A percentile compares a stretch with the other conserved stretches of the same genome.
phyloP scores from a whole-genome alignment of 2,113 vertebrate genomes.

The Bostrychus sinensis region DNA sequence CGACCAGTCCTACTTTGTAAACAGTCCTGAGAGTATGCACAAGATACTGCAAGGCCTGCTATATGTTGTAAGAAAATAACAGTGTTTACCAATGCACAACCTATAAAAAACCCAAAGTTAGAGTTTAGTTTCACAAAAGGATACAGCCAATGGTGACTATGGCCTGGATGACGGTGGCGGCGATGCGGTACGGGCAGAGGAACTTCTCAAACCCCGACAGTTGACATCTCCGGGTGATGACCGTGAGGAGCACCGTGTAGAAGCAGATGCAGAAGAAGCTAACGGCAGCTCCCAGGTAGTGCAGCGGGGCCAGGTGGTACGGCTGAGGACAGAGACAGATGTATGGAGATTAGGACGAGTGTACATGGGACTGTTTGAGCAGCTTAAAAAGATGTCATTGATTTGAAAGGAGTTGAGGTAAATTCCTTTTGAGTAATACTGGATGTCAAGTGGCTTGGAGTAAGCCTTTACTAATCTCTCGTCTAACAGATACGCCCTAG shows the following conservation, averaged over 20 bases:
- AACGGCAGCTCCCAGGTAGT: conserved; percentile 78
- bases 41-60: conserved; percentile 18
- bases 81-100: neutral
- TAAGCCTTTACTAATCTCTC: too few species aligned
- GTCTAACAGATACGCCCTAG: too few species aligned
- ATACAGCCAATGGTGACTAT: conserved; percentile 78
- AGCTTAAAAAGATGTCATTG: too few species aligned
- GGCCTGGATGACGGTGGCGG: conserved; percentile 62
- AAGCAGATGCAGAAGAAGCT: conserved; percentile 78
- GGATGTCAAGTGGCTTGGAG: too few species aligned
- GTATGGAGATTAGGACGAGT: neutral
- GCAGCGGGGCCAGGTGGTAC: conserved; percentile 56
- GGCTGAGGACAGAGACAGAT: conserved; percentile 57
- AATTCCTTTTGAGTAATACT: too few species aligned
- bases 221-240: conserved; percentile 67
- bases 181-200: conserved; percentile 72
- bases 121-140: conserved; percentile 52
- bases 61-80: neutral
- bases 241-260: conserved; percentile 72
- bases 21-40: conserved; percentile 25
- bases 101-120: neutral
- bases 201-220: conserved; percentile 72
- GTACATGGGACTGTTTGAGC: neutral
- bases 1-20: conserved; percentile 58
- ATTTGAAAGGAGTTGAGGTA: too few species aligned